Conservation (phyloP, 1,140 invertebrate genomes). For the Proctacanthus coquilletti region DNA sequence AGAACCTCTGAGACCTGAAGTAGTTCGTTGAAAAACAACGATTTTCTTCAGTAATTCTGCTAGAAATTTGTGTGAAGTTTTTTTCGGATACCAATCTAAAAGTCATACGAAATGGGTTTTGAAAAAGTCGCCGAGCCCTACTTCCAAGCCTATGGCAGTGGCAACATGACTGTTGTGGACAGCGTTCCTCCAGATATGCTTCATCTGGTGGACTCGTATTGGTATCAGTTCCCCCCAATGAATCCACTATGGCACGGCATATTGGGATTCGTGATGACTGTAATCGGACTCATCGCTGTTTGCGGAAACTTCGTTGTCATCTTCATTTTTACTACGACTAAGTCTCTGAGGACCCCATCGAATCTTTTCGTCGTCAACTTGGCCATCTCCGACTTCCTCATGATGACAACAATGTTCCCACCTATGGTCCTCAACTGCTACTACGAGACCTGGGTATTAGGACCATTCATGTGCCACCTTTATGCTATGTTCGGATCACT, state of each 20-base stretch:
- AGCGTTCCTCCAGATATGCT: conserved; percentile 41
- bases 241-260: conserved; percentile 37
- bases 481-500: conserved; percentile 64
- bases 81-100: too few species aligned
- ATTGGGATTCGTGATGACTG: conserved; percentile 7
- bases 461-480: conserved; percentile 59
- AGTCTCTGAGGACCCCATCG: conserved; percentile 57
- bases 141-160: neutral
- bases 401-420: conserved; percentile 67
- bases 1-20: too few species aligned
- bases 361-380: conserved; percentile 75
- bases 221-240: conserved; percentile 49
- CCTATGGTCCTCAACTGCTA: conserved; percentile 72
- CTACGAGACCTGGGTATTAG: conserved; percentile 66
- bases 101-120: neutral
- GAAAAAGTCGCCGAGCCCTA: neutral
- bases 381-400: conserved; percentile 71
- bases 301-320: conserved; percentile 70
- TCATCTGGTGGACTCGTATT: conserved; percentile 42
- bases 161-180: neutral
- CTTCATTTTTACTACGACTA: conserved; percentile 44
- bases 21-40: too few species aligned
- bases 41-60: too few species aligned
- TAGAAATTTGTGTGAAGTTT: too few species aligned
- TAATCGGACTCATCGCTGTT: conserved; percentile 5